Evolutionary conservation across 2,888 invertebrate species (phyloP), one percentile per base, ranked within the genome.

Genomic region (Drosophila cognata): DNA sequence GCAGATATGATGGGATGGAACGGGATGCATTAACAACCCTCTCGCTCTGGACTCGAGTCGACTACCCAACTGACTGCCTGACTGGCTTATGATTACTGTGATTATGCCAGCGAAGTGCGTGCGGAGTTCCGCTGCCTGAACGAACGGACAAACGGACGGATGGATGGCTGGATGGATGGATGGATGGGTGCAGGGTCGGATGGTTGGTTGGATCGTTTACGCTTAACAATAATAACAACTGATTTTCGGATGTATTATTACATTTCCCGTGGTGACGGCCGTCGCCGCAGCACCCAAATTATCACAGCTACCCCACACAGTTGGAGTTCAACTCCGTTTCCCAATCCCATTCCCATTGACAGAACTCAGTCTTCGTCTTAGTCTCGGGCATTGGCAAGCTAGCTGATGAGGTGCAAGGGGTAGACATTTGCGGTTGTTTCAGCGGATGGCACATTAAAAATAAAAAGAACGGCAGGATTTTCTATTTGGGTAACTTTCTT

Each of bases 191-290:
- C 56, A 51, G 63, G 57, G 63, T 33, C 38, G 67, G 46, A 50
- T 51, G 74, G 76, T 29, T 57, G 60, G 77, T 13, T 64, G 60
- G 67, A 62, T 85, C 85, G 85, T 83, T 89, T 86, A 89, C 85
- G 85, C 86, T 89, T 80, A 88, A 82, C 84, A 88, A 90, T 82
- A 88, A 88, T 84, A 87, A 90, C 84, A 87, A 87, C 89, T 90
- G 90, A 87, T 90, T 87, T 87, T 90, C 90, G 87, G 89, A 87
- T 89, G 89, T 87, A 88, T 87, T 87, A 90, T 87, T 88, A 83
- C 79, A 83, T 90, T 87, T 86, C 86, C 86, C 89, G 90, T 73
- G 79, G 86, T 79, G 85, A 75, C 58, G 76, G 81, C 67, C 57
- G 63, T 63, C 70, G 52, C 66, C 71, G 77, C 77, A 74, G 81